Evolutionary conservation across 2,888 invertebrate species (phyloP).

Genomic region (Helicoverpa assulta): DNA sequence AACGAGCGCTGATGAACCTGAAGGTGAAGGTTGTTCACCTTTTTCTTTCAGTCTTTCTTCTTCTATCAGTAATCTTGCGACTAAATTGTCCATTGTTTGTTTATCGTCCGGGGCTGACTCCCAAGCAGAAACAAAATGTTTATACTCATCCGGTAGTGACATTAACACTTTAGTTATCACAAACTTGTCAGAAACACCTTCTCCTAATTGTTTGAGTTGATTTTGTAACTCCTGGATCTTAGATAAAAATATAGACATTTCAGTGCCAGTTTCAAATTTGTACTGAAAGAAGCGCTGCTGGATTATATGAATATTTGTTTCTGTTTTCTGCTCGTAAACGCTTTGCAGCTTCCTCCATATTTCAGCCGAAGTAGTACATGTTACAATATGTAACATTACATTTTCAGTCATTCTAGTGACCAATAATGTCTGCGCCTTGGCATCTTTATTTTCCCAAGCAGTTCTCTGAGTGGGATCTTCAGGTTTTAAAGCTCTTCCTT

Average conservation of each 20-base stretch:
- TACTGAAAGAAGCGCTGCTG: slow-evolving; percentile 6
- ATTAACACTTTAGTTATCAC: no score
- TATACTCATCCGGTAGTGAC: no score
- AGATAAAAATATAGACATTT: slow-evolving; percentile 3
- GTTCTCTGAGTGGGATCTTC: no score
- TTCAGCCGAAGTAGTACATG: no score
- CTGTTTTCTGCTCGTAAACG: no score
- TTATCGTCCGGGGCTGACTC: slow-evolving; percentile 59
- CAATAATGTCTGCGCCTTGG: no score
- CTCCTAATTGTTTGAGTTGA: slow-evolving; percentile 10
- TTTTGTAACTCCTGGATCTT: slow-evolving; percentile 6
- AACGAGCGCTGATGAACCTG: not conserved
- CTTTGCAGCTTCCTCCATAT: no score
- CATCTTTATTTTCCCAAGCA: no score
- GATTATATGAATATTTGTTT: not conserved
- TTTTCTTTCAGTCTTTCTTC: slow-evolving; percentile 50
- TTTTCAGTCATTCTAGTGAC: no score
- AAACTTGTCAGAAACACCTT: not conserved
- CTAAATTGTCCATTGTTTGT: slow-evolving; percentile 56
- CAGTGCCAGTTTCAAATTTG: slow-evolving; percentile 1
- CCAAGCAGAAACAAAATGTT: no score
- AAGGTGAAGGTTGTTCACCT: not conserved
- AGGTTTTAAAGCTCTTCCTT: no score
- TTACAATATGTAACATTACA: no score
- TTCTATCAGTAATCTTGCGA: slow-evolving; percentile 55